phyloP scores from a whole-genome alignment of 2,797 vertebrate genomes.

The Spinus pinus region DNA sequence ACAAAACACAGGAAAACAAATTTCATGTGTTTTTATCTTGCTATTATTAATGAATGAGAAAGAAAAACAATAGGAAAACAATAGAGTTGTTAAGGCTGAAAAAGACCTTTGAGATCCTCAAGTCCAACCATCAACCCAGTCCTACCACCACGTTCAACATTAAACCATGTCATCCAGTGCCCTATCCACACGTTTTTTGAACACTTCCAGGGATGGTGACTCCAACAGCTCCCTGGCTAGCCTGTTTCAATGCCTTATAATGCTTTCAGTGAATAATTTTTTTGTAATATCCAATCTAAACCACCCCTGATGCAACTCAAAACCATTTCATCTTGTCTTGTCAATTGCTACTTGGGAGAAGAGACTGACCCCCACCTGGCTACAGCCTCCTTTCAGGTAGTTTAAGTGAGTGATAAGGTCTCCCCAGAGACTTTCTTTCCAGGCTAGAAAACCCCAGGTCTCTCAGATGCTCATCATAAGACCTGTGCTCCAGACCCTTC shows the following conservation, averaged over 20 bases:
- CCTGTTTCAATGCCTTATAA: background rate
- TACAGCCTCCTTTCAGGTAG: background rate
- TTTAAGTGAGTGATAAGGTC: accelerated
- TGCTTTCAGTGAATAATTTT: background rate
- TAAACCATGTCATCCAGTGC: background rate
- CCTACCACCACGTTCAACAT: background rate
- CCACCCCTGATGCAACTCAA: background rate
- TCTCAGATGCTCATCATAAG: background rate
- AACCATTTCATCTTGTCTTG: background rate
- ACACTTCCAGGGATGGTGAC: background rate
- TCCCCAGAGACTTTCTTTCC: background rate
- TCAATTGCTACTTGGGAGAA: background rate
- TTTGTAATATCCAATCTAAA: background rate
- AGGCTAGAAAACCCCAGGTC: background rate
- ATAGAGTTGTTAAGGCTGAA: background rate
- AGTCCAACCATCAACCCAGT: background rate
- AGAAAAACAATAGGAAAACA: background rate
- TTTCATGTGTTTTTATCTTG: background rate
- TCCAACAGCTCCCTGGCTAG: background rate
- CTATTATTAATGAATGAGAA: background rate
- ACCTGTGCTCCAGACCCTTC: background rate
- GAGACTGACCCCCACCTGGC: accelerated
- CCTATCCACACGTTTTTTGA: background rate
- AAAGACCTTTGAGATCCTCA: background rate
- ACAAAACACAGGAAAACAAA: background rate